Evolutionary conservation across 1,140 invertebrate species (phyloP).

Genomic region (Aphelinus certus): DNA sequence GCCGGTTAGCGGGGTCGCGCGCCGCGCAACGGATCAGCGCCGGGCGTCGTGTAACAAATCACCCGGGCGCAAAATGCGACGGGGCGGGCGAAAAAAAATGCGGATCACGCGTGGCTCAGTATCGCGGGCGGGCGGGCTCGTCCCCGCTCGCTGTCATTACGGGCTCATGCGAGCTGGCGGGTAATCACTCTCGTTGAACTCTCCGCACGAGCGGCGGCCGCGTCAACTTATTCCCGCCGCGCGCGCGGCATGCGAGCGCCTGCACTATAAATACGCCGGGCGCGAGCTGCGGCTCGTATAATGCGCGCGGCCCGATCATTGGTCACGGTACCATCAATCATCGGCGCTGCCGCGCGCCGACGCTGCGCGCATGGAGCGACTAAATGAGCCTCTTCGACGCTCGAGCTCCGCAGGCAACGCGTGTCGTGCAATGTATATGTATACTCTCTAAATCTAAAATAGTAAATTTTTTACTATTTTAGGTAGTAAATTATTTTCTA

Average conservation of each 20-base stretch:
- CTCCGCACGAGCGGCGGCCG: constrained; percentile 15
- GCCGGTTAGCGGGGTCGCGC: too few species aligned
- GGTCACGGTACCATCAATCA: constrained; percentile 35
- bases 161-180: constrained; percentile 9
- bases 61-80: too few species aligned
- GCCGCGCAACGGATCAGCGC: too few species aligned
- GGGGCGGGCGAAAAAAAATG: too few species aligned
- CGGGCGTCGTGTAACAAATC: too few species aligned
- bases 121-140: too few species aligned
- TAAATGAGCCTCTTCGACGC: constrained; percentile 26
- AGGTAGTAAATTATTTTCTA: too few species aligned
- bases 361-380: background rate
- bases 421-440: background rate
- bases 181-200: constrained; percentile 35
- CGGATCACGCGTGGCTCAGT: too few species aligned
- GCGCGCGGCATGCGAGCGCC: background rate
- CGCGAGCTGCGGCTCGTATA: background rate
- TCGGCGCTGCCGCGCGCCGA: background rate
- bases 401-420: background rate
- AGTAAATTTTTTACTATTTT: too few species aligned
- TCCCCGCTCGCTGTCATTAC: constrained; percentile 5
- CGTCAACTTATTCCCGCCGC: constrained; percentile 26
- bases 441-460: too few species aligned
- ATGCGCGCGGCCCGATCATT: constrained; percentile 25
- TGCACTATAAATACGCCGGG: constrained; percentile 20